Evolutionary conservation across 37 sponge, comb jelly and placozoan genomes (phyloP).

Genomic region (Spongia lamella): DNA sequence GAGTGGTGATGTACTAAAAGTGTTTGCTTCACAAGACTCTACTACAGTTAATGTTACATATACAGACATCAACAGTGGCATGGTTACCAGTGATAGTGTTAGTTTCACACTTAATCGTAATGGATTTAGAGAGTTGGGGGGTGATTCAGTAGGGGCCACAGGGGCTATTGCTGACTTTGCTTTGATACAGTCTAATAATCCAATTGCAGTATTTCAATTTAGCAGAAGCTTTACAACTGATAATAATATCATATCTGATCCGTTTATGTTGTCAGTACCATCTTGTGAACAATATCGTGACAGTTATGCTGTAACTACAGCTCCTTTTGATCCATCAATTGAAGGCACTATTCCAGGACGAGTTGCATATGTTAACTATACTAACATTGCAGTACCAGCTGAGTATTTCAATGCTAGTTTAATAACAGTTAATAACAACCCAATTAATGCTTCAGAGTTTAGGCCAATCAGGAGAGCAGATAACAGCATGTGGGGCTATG

Average conservation of each 20-base stretch:
- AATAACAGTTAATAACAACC: conserved; percentile 21
- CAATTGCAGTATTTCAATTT: conserved; percentile 44
- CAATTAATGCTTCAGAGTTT: neutral
- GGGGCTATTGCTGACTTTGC: neutral
- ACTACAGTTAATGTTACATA: conserved; percentile 38
- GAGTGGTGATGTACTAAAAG: conserved; percentile 10
- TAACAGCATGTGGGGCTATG: conserved; percentile 33
- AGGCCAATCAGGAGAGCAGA: conserved; percentile 11
- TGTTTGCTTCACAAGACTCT: conserved; percentile 33
- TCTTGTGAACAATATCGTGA: conserved; percentile 68
- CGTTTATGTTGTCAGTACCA: conserved; percentile 64
- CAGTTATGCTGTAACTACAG: conserved; percentile 27
- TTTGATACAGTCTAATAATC: conserved; percentile 42
- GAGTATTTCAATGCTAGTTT: conserved; percentile 17
- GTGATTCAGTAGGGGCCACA: no score
- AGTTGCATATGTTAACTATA: conserved; percentile 25
- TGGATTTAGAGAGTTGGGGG: conserved; percentile 12
- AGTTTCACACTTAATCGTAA: conserved; percentile 13
- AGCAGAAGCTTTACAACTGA: conserved; percentile 42
- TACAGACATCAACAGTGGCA: neutral
- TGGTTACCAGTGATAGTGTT: neutral
- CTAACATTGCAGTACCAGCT: conserved; percentile 31
- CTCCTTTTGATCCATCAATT: no score
- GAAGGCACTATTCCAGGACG: conserved; percentile 6
- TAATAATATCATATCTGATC: conserved; percentile 38